Evolutionary conservation across 2,888 invertebrate genomes (phyloP).

Genomic region (Protophormia terraenovae): DNA sequence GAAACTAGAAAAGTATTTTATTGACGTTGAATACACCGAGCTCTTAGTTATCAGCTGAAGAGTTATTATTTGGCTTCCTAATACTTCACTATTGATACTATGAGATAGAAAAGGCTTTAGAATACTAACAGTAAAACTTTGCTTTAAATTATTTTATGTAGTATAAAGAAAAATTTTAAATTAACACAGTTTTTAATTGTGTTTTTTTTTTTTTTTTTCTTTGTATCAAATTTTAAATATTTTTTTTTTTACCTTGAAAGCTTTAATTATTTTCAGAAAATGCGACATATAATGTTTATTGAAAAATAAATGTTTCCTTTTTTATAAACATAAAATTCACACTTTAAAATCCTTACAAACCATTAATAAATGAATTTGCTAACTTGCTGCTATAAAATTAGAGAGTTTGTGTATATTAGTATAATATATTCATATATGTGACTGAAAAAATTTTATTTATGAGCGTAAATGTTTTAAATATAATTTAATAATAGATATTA

Average conservation of each 20-base stretch:
- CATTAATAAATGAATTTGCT: not conserved
- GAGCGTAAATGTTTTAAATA: not conserved
- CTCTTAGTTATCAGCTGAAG: too few relatives aligned
- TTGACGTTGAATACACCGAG: too few relatives aligned
- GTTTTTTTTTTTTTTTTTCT: too few relatives aligned
- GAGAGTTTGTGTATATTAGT: not conserved
- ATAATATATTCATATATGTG: not conserved
- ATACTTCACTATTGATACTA: too few relatives aligned
- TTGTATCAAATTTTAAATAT: not conserved
- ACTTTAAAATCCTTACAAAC: too few relatives aligned
- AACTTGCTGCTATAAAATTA: not conserved
- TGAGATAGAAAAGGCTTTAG: too few relatives aligned
- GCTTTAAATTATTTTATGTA: too few relatives aligned
- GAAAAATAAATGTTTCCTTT: too few relatives aligned
- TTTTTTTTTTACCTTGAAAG: not conserved
- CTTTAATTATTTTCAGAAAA: not conserved
- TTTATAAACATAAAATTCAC: too few relatives aligned
- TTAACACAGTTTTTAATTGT: not conserved
- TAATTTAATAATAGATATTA: not conserved
- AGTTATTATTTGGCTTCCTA: too few relatives aligned
- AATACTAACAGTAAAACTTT: too few relatives aligned
- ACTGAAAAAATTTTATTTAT: not conserved
- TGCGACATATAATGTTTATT: not conserved
- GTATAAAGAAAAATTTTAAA: slow-evolving; percentile 1
- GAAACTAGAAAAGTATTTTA: not conserved